Evolutionary conservation across 1,140 invertebrate genomes (phyloP), one percentile per base, ranked within the genome.

Genomic region (Platorchestia sp.): DNA sequence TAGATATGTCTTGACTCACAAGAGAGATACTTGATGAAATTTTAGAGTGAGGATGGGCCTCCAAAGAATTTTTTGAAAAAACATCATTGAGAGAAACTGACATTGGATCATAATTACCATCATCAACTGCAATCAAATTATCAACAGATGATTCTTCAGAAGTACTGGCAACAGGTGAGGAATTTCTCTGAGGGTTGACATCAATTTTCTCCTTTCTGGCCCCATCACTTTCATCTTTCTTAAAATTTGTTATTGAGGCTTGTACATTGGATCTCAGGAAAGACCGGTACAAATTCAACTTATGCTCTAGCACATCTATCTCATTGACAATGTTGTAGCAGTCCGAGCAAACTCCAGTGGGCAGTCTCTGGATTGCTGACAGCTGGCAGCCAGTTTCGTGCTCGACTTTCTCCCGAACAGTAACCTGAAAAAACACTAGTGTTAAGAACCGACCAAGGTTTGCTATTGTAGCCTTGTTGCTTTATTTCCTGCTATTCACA

Each of bases 301-400:
- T 91, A 45, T 96, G 96, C 59, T 96, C 96, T 45, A 96, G n/a
- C 10, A 96, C 51, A 43, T 96, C 96, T 36, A 96, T 44, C 86
- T 96, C 96, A 90, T 96, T 96, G n/a, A 96, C 89, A 22, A 96
- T 86, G 51, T 96, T 95, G 95, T 95, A 96, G 86, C 96, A 96
- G 59, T 96, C 95, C 51, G 95, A 95, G 59, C 96, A 96, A 27
- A 96, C 96, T 36, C 95, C 95, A 59, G 89, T 96, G 53, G 95
- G 95, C 59, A 95, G 96, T 22, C 95, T 95, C 36, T 96, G 89
- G 42, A 95, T 86, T 7, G 95, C 59, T 43, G 96, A 95, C 45
- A 96, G 95, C 53, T 96, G 93, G 41, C 95, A 93, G 47, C 96
- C 96, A 47, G 96, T 47, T 41, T 96, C 44, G 10, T 95, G 95